Conservation (phyloP, 2,888 invertebrate genomes). For the Drosophila prostipennis region DNA sequence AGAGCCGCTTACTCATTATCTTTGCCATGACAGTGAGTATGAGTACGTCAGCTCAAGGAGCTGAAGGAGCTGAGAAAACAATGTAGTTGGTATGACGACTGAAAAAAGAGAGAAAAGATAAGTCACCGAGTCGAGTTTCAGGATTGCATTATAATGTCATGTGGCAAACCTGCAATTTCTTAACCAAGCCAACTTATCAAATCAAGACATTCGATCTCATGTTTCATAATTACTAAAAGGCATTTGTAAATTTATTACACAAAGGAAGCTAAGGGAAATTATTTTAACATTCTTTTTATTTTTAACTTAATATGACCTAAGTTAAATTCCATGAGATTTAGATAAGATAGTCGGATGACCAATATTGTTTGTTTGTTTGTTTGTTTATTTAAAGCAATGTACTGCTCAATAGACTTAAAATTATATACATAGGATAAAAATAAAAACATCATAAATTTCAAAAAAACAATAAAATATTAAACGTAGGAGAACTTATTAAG, state of each 20-base stretch:
- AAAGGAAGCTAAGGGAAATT: too few relatives aligned
- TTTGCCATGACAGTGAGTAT: background rate
- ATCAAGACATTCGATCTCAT: background rate
- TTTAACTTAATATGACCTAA: too few relatives aligned
- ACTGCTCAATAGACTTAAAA: too few relatives aligned
- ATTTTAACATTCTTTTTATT: too few relatives aligned
- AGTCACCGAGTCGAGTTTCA: constrained; percentile 7
- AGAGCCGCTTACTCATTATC: constrained; percentile 35
- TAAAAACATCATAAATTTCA: too few relatives aligned
- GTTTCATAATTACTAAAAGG: background rate
- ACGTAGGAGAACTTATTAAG: too few relatives aligned
- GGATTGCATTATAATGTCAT: constrained; percentile 1
- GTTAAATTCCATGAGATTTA: background rate
- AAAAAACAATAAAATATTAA: too few relatives aligned
- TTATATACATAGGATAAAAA: too few relatives aligned
- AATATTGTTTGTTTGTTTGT: too few relatives aligned
- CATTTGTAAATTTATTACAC: too few relatives aligned
- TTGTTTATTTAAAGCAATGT: too few relatives aligned
- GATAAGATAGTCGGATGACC: background rate
- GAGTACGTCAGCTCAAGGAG: background rate
- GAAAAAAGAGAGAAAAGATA: too few relatives aligned
- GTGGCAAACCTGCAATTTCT: constrained; percentile 1
- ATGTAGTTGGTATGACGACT: background rate
- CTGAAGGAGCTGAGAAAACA: constrained; percentile 13
- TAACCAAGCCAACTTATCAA: constrained; percentile 4